Percentiles rank a stretch among this genome's conserved stretches.
Conservation (phyloP, 1,140 invertebrate genomes). For the Myzus persicae region DNA sequence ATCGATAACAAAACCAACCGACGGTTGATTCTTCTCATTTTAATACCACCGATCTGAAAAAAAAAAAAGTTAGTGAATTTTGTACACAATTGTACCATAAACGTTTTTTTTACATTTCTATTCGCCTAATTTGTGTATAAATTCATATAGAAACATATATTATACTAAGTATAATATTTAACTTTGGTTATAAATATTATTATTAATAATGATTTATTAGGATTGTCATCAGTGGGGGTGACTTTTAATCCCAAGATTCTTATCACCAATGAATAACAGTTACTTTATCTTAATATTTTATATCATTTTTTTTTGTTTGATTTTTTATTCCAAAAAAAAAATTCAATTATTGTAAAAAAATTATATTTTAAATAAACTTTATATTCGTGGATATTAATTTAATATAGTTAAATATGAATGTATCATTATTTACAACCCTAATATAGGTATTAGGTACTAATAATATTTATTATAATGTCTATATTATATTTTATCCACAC, state of each 20-base stretch:
- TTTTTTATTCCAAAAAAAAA: neutral
- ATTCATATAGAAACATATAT: neutral
- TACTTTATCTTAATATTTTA: neutral
- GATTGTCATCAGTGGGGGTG: neutral
- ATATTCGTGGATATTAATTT: neutral
- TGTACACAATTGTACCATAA: neutral
- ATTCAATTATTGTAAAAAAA: neutral
- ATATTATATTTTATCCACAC: neutral
- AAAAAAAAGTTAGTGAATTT: neutral
- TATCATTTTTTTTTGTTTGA: neutral
- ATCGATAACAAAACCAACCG: constrained; percentile 56
- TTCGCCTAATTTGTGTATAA: neutral
- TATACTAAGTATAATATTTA: neutral
- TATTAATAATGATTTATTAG: too few relatives aligned
- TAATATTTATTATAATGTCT: neutral
- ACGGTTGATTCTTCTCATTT: constrained; percentile 58
- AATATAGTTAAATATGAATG: neutral
- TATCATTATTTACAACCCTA: neutral
- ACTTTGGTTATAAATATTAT: neutral
- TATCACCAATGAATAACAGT: neutral
- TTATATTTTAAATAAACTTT: neutral
- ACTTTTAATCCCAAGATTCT: neutral
- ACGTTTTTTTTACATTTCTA: neutral
- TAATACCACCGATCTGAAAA: constrained; percentile 53
- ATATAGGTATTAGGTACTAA: neutral